phyloP scores from a whole-genome alignment of 2,113 vertebrate genomes.

The Cheilinus undulatus region DNA sequence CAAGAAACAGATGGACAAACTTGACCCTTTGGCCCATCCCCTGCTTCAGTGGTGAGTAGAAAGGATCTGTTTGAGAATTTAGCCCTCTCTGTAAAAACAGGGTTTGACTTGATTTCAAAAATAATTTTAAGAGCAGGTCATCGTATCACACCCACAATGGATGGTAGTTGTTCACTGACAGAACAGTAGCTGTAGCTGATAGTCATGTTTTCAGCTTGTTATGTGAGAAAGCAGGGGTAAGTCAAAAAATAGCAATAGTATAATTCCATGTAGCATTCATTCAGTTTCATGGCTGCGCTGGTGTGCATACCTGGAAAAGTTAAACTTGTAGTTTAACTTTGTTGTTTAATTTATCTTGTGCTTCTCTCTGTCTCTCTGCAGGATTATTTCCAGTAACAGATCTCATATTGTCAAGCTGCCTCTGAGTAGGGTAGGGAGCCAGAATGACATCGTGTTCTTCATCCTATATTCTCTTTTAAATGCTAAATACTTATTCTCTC shows the following conservation, averaged over 20 bases:
- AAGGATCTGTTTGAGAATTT: constrained; percentile 5
- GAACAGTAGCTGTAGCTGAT: no score
- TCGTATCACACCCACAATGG: not conserved
- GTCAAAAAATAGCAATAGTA: not conserved
- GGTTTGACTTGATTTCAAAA: not conserved
- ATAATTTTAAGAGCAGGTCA: not conserved
- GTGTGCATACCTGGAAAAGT: no score
- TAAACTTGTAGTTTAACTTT: no score
- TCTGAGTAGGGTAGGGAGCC: constrained; percentile 94
- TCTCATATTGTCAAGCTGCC: constrained; percentile 99
- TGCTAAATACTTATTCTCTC: constrained; percentile 19
- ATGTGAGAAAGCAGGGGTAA: no score
- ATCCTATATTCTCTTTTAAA: constrained; percentile 32
- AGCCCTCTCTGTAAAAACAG: not conserved
- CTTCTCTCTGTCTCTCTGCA: constrained; percentile 68
- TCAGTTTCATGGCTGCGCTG: no score
- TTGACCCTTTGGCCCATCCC: constrained; percentile 96
- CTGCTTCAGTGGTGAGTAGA: constrained; percentile 93
- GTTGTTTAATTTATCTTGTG: not conserved
- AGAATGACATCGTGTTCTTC: constrained; percentile 11
- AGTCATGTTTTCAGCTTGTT: no score
- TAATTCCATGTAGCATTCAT: no score
- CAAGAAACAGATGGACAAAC: constrained; percentile 99
- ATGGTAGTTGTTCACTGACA: no score
- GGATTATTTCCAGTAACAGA: constrained; percentile 99